Evolutionary conservation across 2,797 vertebrate species (phyloP).

Genomic region (Huso huso): DNA sequence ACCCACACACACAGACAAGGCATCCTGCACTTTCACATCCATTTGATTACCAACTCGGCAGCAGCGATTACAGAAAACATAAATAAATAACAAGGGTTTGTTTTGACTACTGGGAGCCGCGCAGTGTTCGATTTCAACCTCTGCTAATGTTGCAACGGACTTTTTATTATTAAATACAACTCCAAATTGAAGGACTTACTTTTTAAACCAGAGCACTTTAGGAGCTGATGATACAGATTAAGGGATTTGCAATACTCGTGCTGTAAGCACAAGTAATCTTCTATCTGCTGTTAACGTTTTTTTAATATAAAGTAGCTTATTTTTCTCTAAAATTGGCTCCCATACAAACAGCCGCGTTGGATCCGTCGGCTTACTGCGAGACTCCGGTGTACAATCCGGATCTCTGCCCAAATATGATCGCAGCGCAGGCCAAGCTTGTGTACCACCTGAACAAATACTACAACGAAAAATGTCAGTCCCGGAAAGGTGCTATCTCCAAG

Average conservation of each 20-base stretch:
- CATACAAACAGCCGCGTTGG: conserved; percentile 93
- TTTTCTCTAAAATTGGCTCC: conserved; percentile 97
- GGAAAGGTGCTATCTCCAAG: conserved; percentile 79
- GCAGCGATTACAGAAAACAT: conserved; percentile 51
- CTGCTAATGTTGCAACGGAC: conserved; percentile 44
- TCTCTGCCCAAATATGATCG: conserved; percentile 89
- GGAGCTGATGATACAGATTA: conserved; percentile 36
- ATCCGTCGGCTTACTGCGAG: conserved; percentile 86
- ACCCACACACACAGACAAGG: conserved; percentile 41
- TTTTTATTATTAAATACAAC: conserved; percentile 42
- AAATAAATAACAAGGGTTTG: conserved; percentile 48
- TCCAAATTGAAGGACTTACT: conserved; percentile 36
- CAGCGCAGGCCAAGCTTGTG: conserved; percentile 82
- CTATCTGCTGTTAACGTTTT: conserved; percentile 37
- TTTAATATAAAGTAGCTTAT: conserved; percentile 42
- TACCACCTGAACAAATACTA: conserved; percentile 85
- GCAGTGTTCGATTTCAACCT: conserved; percentile 50
- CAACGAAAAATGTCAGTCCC: conserved; percentile 80
- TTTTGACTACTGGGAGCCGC: conserved; percentile 55
- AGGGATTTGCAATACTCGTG: conserved; percentile 43
- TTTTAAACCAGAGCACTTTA: conserved; percentile 35
- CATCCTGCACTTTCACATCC: conserved; percentile 64
- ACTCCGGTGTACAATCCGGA: conserved; percentile 89
- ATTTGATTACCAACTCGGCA: conserved; percentile 53
- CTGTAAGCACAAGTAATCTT: conserved; percentile 45